Evolutionary conservation across 2,888 invertebrate species (phyloP), one percentile per base, ranked within the genome.

Genomic region (Ptychoptera albimana): DNA sequence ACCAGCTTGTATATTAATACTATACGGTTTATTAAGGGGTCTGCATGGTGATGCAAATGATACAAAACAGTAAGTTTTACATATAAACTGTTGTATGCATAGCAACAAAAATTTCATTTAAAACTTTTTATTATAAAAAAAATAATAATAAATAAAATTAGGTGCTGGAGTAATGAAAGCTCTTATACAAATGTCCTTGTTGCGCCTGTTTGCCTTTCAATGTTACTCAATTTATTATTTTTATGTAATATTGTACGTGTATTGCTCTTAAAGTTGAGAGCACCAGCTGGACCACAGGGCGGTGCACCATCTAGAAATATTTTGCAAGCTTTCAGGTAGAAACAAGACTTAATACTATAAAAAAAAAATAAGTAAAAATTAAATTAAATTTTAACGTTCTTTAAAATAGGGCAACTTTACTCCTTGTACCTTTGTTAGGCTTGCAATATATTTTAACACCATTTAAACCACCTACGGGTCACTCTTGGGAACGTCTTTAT

Each of bases 231-330:
- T 66, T 69, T 89, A 39, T 70, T 79, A 52, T 91, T 92, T 65
- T 75, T 91, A 50, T 82, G 85, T 67, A 92, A 91, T 68, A 91
- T 92, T 56, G 83, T 91, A 47, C 75, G 89, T 51, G 89, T 91
- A 44, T 72, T 92, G 48, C 73, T 87, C 55, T 75, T 81, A 43
- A 91, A 91, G 64, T 66, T 91, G 52, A 75, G 82, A 52, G 82
- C 82, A 35, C 66, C 65, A n/a, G 65, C 64, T 40, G 77, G 77
- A 43, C 79, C 83, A 2, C 77, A 74, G 50, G 72, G 66, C 52
- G 69, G 72, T 56, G 71, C 73, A 44, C 77, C 78, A 11, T 82
- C 79, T 34, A 74, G 77, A 51, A 80, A 78, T n/a, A 79, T 81
- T 49, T 69, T 79, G 48, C 86, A 81, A 66, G 84, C 79, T 52